Evolutionary conservation across 2,113 vertebrate species (phyloP).

Genomic region (Corydoras maculifer): DNA sequence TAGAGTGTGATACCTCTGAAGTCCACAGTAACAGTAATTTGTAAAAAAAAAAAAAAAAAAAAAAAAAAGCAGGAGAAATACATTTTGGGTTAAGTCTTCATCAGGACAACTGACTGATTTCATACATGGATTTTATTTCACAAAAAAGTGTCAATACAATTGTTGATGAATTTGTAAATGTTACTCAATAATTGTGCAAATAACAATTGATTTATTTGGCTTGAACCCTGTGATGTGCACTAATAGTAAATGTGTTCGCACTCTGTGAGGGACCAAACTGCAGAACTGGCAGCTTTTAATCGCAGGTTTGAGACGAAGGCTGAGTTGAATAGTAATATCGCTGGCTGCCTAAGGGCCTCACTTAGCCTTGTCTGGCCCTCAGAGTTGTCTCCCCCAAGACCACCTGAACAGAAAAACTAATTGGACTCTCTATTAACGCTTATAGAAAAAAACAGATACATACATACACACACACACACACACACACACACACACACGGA

Average conservation of each 20-base stretch:
- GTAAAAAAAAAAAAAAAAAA: no score
- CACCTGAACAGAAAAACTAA: constrained; percentile 42
- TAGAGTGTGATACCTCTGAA: no score
- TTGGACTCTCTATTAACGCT: constrained; percentile 33
- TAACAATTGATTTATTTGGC: constrained; percentile 21
- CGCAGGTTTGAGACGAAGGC: constrained; percentile 16
- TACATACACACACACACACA: constrained; percentile 10
- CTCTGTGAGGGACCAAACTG: constrained; percentile 14
- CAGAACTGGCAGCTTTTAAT: constrained; percentile 34
- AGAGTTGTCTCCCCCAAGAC: constrained; percentile 34
- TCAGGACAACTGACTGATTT: neutral
- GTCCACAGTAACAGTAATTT: no score
- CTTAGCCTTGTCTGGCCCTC: constrained; percentile 37
- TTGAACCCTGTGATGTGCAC: neutral
- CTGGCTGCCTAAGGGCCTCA: constrained; percentile 29
- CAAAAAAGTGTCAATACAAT: neutral
- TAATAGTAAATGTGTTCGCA: constrained; percentile 6
- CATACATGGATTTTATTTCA: neutral
- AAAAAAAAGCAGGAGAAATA: no score
- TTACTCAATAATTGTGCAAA: constrained; percentile 34
- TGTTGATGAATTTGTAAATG: constrained; percentile 33
- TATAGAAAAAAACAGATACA: constrained; percentile 19
- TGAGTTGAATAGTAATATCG: constrained; percentile 9
- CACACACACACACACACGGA: neutral
- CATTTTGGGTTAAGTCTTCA: no score